Base-by-base conservation (phyloP, 1,140 invertebrate species). In the Proales similis region DNA sequence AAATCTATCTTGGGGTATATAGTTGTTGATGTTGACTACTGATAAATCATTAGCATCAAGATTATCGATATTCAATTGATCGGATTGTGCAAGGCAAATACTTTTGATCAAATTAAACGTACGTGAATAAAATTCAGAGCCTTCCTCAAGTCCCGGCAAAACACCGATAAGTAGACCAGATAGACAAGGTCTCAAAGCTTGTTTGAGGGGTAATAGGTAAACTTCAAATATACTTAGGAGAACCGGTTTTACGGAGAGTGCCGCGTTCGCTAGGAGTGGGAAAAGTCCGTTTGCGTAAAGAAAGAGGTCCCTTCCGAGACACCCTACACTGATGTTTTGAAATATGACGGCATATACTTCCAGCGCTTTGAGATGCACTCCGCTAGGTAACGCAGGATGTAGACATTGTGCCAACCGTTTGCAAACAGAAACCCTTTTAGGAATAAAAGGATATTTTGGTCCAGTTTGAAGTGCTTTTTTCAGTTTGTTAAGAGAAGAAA, bases 331-430 rank as follows among this genome's bases (percentile, higher is more conserved):
- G 76, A 92, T 89, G 68, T 84, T 86, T 71, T 86, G 86, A 76
- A 94, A 93, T 70, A 93, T 88, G 64, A 90, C 85, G 68, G 90
- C 87, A 74, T 93, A 95, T 0, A 87, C 90, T 77, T 94, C 90
- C 30, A 94, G 74, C 20, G 89, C 88, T 77, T 93, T 92, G 26
- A 92, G 75, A 77, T 95, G 90, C 20, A 94, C 90, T 33, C 78
- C 90, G 64, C 85, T 77, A 36, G 90, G 90, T 60, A 95, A 77
- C 29, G 85, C 86, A 42, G 90, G 90, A 79, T 95, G 90, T 80
- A 95, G 85, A 75, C 90, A 95, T 80, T 94, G 90, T 48, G 90
- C 87, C 63, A 94, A 77, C 66, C 90, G 80, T 79, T 94, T 94
- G 36, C 87, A 87, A 68, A 95, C 88, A 68, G 88, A 88, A 63